Evolutionary conservation across 2,797 vertebrate genomes (phyloP), one percentile per base, ranked within the genome.

Genomic region (Gallirallus australis): DNA sequence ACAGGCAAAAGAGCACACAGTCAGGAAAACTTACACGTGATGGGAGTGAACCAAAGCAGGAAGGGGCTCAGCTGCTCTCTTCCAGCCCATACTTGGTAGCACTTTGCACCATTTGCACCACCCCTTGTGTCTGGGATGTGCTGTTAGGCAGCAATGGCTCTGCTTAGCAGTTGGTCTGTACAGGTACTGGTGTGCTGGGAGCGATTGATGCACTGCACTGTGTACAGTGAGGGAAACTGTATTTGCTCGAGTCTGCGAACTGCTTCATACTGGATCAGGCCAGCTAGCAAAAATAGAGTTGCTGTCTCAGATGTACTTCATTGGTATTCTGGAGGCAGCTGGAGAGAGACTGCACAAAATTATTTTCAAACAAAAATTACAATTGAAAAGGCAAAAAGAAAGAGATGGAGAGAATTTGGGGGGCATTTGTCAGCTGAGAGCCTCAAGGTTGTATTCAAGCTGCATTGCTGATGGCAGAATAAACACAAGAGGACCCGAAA

Each of bases 301-400:
- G 59, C 86, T 81, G 84, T 83, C 85, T 95, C 76, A 52, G 75
- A 71, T 56, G 73, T 31, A 2, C 83, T 59, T 94, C 95, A 93
- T 97, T 95, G 96, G 79, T 93, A 96, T 97, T 91, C 96, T 9
- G 19, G 42, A 96, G 39, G 82, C 93, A 95, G 91, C 92, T 28
- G 68, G 94, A 76, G 76, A 35, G 80, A 94, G 80, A 86, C 73
- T 89, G 96, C 94, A 94, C 92, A 60, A 82, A 94, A 97, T 93
- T 79, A 95, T 95, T 96, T 94, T 94, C 94, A 89, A 93, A 90
- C 93, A 89, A 89, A 94, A 92, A 90, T 86, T 89, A 92, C 89
- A 95, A 90, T 70, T 91, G 93, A 66, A 93, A 92, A 93, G 77
- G 88, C 78, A 76, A 78, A 93, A 90, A n/a, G 81, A 91, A 78